Percentiles rank a stretch among this genome's conserved stretches.
Evolutionary conservation across 2,113 vertebrate species (phyloP).

Genomic region (Ammodytes marinus): DNA sequence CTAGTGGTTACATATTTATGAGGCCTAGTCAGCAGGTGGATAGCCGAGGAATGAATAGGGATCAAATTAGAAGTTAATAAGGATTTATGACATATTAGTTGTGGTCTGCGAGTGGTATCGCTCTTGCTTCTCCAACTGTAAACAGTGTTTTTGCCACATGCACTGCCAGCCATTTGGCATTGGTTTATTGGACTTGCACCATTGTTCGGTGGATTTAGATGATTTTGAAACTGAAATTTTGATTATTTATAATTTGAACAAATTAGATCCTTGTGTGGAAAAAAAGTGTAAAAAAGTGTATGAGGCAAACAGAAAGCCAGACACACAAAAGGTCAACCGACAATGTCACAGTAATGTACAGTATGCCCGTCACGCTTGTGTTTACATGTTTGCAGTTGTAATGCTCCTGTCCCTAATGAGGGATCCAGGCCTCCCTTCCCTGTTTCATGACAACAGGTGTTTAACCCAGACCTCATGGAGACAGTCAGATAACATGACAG

Average conservation of each 20-base stretch:
- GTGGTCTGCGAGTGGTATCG: slow-evolving; percentile 27
- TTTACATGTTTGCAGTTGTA: slow-evolving; percentile 45
- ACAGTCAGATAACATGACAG: slow-evolving; percentile 66
- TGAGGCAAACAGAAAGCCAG: background rate
- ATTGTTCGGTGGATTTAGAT: background rate
- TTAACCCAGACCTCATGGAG: slow-evolving; percentile 64
- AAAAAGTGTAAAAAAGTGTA: background rate
- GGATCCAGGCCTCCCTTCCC: slow-evolving; percentile 21
- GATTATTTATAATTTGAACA: background rate
- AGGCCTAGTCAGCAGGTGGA: slow-evolving; percentile 31
- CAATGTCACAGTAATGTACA: background rate
- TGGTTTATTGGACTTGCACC: slow-evolving; percentile 2
- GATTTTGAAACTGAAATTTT: slow-evolving; percentile 2
- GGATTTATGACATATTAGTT: slow-evolving; percentile 62
- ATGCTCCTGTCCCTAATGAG: slow-evolving; percentile 30
- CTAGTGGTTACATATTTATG: slow-evolving; percentile 61
- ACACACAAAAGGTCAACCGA: background rate
- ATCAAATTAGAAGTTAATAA: slow-evolving; percentile 61
- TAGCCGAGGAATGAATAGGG: slow-evolving; percentile 28
- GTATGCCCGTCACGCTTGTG: slow-evolving; percentile 5
- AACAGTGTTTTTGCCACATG: slow-evolving; percentile 3
- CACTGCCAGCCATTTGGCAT: background rate
- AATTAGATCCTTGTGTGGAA: background rate
- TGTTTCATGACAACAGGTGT: slow-evolving; percentile 67
- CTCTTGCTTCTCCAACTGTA: slow-evolving; percentile 14